Evolutionary conservation across 2,888 invertebrate species (phyloP).

Genomic region (Isoperla grammatica): DNA sequence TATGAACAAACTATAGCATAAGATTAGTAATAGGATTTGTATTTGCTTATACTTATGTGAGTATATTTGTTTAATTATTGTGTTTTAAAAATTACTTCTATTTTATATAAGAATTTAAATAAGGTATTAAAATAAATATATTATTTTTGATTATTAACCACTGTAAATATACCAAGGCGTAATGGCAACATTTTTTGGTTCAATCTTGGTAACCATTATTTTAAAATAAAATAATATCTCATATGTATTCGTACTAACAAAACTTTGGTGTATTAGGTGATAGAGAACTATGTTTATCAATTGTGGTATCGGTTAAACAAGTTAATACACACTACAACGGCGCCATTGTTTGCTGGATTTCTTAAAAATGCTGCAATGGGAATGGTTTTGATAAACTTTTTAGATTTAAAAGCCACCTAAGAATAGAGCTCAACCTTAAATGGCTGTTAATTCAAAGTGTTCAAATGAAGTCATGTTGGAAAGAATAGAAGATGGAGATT

Average conservation of each 20-base stretch:
- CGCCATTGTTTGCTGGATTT: conserved; percentile 8
- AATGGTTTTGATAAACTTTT: too few species aligned
- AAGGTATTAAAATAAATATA: neutral
- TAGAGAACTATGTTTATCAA: neutral
- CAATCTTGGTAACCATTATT: neutral
- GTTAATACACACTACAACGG: neutral
- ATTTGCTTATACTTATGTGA: conserved; percentile 13
- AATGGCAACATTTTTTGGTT: neutral
- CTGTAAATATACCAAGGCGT: neutral
- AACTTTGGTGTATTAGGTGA: neutral
- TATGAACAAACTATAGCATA: conserved; percentile 62
- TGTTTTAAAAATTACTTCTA: neutral
- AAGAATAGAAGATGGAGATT: too few species aligned
- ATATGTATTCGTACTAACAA: too few species aligned
- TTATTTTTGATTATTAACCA: neutral
- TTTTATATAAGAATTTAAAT: neutral
- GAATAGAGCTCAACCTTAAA: conserved; percentile 11
- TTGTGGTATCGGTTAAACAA: neutral
- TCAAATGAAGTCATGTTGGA: too few species aligned
- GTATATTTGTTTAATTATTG: conserved; percentile 5
- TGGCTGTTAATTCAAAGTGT: conserved; percentile 10
- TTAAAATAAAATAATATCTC: too few species aligned
- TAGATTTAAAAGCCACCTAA: conserved; percentile 10
- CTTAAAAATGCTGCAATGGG: neutral
- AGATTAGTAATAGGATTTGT: conserved; percentile 3